Evolutionary conservation across 2,797 vertebrate species (phyloP), one percentile per base, ranked within the genome.

Genomic region (Clangula hyemalis): DNA sequence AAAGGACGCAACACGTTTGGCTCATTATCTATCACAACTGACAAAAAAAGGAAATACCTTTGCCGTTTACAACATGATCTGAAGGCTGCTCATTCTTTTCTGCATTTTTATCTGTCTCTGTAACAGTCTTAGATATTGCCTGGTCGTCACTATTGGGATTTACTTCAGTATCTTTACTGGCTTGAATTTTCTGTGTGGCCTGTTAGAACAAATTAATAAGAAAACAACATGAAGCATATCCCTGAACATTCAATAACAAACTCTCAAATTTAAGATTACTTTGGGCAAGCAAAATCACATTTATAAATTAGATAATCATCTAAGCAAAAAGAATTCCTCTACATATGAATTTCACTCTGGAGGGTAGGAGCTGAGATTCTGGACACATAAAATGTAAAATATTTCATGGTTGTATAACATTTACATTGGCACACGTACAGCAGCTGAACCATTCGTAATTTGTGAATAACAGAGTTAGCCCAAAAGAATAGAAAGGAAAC

Each of bases 21-120:
- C 43, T 49, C 74, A 9, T 7, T 34, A n/a, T 10, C 89, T 7
- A 27, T 1, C 66, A 81, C 11, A 87, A 92, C 68, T n/a, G 43
- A 57, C 13, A 64, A 57, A 43, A 6, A 66, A 64, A 41, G 30
- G 18, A 64, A 92, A 86, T 97, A 98, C 98, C 98, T 98, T 98
- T 98, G 45, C 93, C 97, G 57, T 92, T 92, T 62, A 76, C 92
- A 77, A 47, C 72, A 3, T 89, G 97, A 71, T 98, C 97, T 38
- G 98, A 97, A 78, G 98, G 98, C 19, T 97, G 96, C 86, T 98
- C 98, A 3, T 93, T 97, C 68, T 96, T 97, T 22, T 71, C 73
- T 34, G 21, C 20, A 54, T 82, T 86, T 72, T 95, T 96, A 54
- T 96, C 95, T 84, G 76, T 62, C 74, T 96, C 88, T 80, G 95